Percentiles rank a stretch among this genome's conserved stretches.
phyloP scores from a whole-genome alignment of 2,113 vertebrate genomes.

The Ornithorhynchus anatinus region DNA sequence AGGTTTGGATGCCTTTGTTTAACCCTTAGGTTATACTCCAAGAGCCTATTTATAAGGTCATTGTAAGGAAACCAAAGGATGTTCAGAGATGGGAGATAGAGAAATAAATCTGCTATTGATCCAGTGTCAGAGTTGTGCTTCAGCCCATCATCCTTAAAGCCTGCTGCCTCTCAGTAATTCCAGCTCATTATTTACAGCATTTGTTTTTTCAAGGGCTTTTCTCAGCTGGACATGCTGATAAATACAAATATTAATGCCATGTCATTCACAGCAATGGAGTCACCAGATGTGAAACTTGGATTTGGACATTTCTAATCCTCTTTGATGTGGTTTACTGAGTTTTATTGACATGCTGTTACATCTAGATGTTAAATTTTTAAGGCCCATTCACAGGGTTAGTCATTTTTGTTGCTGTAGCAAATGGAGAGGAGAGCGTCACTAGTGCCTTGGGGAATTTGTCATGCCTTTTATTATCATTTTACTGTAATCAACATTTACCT shows the following conservation, averaged over 20 bases:
- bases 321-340: slow-evolving; percentile 13
- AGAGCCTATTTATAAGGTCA: too few relatives aligned
- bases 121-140: neutral
- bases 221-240: neutral
- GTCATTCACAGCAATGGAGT: slow-evolving; percentile 18
- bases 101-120: neutral
- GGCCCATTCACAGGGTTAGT: neutral
- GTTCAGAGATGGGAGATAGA: too few relatives aligned
- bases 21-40: too few relatives aligned
- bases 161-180: neutral
- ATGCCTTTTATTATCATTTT: slow-evolving; percentile 10
- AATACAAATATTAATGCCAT: neutral
- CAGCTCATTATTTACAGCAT: neutral
- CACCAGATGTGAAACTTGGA: slow-evolving; percentile 8
- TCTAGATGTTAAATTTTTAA: slow-evolving; percentile 3
- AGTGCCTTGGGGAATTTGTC: neutral
- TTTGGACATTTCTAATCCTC: slow-evolving; percentile 12
- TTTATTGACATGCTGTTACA: slow-evolving; percentile 22
- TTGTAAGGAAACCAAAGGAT: neutral
- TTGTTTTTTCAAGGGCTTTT: neutral
- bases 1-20: too few relatives aligned
- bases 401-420: slow-evolving; percentile 7
- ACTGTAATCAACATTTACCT: neutral
- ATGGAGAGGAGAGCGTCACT: neutral
- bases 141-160: neutral